phyloP scores from a whole-genome alignment of 2,113 vertebrate genomes.

The Melanerpes aurifrons region DNA sequence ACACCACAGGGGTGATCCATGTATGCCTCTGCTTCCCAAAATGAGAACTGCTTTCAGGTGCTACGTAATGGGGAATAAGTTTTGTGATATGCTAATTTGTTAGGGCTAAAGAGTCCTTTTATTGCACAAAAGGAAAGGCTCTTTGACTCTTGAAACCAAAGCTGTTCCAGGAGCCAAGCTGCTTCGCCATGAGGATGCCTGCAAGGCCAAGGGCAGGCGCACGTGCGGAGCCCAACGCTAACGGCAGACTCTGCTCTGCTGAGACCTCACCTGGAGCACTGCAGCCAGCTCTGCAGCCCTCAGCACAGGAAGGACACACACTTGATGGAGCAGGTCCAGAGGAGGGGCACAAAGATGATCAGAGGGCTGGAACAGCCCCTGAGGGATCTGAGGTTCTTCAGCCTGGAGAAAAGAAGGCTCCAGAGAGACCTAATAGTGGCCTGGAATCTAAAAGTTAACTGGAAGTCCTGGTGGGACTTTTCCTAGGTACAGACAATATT shows the following conservation, averaged over 20 bases:
- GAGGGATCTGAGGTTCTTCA: too few species aligned
- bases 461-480: too few species aligned
- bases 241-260: not conserved
- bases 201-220: not conserved
- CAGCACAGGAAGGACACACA: too few species aligned
- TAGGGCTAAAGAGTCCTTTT: slow-evolving; percentile 12
- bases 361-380: too few species aligned
- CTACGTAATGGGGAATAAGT: slow-evolving; percentile 21
- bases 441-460: too few species aligned
- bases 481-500: too few species aligned
- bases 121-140: slow-evolving; percentile 1
- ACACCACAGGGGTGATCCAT: slow-evolving; percentile 40
- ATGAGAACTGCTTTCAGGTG: slow-evolving; percentile 25
- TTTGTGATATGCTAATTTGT: slow-evolving; percentile 60
- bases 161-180: not conserved
- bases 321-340: too few species aligned
- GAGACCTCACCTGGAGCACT: too few species aligned
- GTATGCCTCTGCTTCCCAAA: not conserved
- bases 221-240: not conserved
- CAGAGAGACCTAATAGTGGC: too few species aligned
- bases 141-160: slow-evolving; percentile 4
- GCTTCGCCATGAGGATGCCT: not conserved
- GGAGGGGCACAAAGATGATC: too few species aligned
- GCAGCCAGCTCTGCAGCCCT: too few species aligned
- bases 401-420: too few species aligned